Evolutionary conservation across 2,113 vertebrate genomes (phyloP).

Genomic region (Callionymus lyra): DNA sequence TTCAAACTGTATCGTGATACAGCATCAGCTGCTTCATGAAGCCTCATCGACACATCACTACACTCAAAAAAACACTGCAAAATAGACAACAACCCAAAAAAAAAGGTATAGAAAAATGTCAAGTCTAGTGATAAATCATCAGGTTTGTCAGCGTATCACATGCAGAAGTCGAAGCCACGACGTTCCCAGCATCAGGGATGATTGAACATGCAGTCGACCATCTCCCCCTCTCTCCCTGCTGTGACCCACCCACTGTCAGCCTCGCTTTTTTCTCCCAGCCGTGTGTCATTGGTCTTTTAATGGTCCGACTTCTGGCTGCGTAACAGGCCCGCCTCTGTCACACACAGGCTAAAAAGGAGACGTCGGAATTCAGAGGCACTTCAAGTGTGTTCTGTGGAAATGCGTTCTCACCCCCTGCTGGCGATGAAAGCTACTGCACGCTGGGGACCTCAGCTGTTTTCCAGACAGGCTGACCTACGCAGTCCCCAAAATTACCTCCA

Average conservation of each 20-base stretch:
- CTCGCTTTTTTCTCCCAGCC: constrained; percentile 22
- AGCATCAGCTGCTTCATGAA: too few relatives aligned
- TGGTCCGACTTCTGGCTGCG: constrained; percentile 54
- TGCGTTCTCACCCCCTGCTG: constrained; percentile 44
- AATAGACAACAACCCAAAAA: too few relatives aligned
- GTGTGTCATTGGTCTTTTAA: constrained; percentile 51
- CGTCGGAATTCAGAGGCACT: too few relatives aligned
- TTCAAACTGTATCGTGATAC: too few relatives aligned
- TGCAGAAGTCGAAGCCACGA: background rate
- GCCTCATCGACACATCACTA: too few relatives aligned
- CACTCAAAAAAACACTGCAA: too few relatives aligned
- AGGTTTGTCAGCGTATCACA: too few relatives aligned
- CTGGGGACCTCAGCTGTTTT: constrained; percentile 16
- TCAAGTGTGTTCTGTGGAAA: constrained; percentile 1
- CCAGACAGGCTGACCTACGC: constrained; percentile 19
- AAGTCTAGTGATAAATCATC: too few relatives aligned
- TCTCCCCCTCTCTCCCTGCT: constrained; percentile 2
- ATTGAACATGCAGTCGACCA: constrained; percentile 26
- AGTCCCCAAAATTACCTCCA: too few relatives aligned
- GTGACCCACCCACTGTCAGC: constrained; percentile 1
- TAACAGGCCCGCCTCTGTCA: constrained; percentile 18
- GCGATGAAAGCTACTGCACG: constrained; percentile 12
- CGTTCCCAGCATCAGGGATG: constrained; percentile 6
- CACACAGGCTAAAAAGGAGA: too few relatives aligned
- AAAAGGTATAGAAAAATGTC: too few relatives aligned